Conservation (phyloP, 1,140 invertebrate species). For the Drosophila equinoxialis region DNA sequence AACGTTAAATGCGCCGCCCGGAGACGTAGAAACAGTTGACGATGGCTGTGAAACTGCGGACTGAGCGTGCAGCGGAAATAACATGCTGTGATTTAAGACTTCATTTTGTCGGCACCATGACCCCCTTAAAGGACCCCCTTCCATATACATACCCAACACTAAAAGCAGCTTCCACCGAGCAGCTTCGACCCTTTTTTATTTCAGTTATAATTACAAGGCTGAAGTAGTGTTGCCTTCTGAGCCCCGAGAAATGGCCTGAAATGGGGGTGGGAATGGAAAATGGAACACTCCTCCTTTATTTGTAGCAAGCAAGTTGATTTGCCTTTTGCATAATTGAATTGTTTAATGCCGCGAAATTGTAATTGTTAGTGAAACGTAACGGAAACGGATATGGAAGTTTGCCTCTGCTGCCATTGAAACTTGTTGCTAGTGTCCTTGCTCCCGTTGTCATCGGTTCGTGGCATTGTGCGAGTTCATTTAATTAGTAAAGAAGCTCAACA, state of each 20-base stretch:
- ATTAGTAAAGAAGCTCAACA: conserved; percentile 61
- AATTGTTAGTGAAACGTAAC: conserved; percentile 62
- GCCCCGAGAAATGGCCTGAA: conserved; percentile 12
- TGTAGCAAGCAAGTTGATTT: conserved; percentile 51
- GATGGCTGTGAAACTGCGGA: conserved; percentile 24
- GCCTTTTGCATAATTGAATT: conserved; percentile 73
- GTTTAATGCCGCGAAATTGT: conserved; percentile 71
- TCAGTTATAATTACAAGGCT: conserved; percentile 9
- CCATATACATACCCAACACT: conserved; percentile 1
- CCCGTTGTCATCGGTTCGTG: conserved; percentile 29
- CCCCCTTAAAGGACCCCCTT: conserved; percentile 20
- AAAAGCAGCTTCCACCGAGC: background rate
- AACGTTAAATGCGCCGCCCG: conserved; percentile 57
- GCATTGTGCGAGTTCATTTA: conserved; percentile 68
- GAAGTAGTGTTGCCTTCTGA: background rate
- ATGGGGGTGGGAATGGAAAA: background rate
- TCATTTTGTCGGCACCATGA: conserved; percentile 61
- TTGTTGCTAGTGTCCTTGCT: conserved; percentile 22
- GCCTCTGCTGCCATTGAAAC: conserved; percentile 27
- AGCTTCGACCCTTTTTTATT: conserved; percentile 23
- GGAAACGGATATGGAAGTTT: conserved; percentile 75
- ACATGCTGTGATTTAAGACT: conserved; percentile 83
- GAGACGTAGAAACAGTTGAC: conserved; percentile 20
- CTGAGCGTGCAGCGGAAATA: conserved; percentile 68
- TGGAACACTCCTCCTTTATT: conserved; percentile 32